phyloP scores from a whole-genome alignment of 2,888 invertebrate species.

The Zaprionus obscuricornis region DNA sequence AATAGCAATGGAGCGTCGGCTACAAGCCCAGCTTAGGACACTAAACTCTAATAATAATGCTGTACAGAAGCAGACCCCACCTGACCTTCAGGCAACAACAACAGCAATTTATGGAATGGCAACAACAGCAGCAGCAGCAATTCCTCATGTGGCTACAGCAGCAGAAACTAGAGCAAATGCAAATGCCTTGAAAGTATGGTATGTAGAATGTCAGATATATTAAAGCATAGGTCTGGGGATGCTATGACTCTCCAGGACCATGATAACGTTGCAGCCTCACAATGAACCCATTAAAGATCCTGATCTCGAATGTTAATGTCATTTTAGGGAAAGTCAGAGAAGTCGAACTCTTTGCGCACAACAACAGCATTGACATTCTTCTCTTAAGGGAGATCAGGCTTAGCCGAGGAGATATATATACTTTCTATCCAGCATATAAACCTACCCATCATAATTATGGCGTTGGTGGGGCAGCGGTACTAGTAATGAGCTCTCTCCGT shows the following conservation, averaged over 20 bases:
- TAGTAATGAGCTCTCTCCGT: too few relatives aligned
- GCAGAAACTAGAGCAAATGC: not conserved
- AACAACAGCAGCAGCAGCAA: constrained; percentile 11
- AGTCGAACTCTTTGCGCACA: too few relatives aligned
- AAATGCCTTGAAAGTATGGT: constrained; percentile 8
- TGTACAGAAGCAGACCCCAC: not conserved
- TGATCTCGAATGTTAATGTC: too few relatives aligned
- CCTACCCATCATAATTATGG: too few relatives aligned
- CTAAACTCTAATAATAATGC: not conserved
- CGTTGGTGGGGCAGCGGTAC: too few relatives aligned
- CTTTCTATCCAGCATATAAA: too few relatives aligned
- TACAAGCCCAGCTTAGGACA: not conserved
- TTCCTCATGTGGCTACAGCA: not conserved
- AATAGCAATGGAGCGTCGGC: constrained; percentile 1
- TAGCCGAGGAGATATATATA: too few relatives aligned
- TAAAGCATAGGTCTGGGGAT: constrained; percentile 6
- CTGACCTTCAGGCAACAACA: not conserved
- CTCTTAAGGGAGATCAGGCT: too few relatives aligned
- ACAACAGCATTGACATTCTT: too few relatives aligned
- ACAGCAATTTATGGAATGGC: not conserved
- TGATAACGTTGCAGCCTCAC: not conserved
- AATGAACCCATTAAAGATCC: too few relatives aligned
- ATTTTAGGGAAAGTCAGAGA: too few relatives aligned
- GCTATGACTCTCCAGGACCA: not conserved
- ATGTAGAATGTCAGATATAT: not conserved